phyloP scores from a whole-genome alignment of 2,113 vertebrate genomes.

The Piliocolobus tephrosceles region DNA sequence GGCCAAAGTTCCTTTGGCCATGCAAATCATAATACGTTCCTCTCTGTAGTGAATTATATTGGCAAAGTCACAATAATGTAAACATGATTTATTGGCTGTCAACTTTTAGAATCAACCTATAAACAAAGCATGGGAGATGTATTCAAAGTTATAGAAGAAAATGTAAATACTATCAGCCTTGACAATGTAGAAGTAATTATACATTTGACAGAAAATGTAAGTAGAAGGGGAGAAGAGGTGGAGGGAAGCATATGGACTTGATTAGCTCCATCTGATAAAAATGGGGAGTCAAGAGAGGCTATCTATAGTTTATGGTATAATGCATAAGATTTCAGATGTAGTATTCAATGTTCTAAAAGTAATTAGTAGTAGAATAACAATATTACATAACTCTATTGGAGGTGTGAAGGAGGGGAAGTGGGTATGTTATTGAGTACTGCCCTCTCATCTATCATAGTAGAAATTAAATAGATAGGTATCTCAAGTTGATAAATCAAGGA shows the following conservation, averaged over 20 bases:
- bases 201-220: conserved; percentile 12
- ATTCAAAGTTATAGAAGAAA: conserved; percentile 11
- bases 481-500: conserved; percentile 25
- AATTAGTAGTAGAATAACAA: background rate
- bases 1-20: background rate
- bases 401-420: background rate
- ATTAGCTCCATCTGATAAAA: background rate
- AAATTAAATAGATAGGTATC: background rate
- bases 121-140: conserved; percentile 10
- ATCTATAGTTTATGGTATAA: background rate
- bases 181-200: conserved; percentile 3
- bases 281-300: background rate
- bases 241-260: background rate
- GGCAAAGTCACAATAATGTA: conserved; percentile 40
- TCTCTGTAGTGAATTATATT: conserved; percentile 25
- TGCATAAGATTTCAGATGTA: background rate
- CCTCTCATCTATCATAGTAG: background rate
- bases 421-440: background rate
- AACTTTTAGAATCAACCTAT: conserved; percentile 1
- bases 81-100: conserved; percentile 38
- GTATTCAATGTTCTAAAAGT: background rate
- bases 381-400: background rate
- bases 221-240: background rate
- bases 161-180: conserved; percentile 29
- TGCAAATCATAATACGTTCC: background rate